A percentile compares a stretch with the other conserved stretches of the same genome.
phyloP scores from a whole-genome alignment of 2,888 invertebrate genomes.

The Hermaeophaga mercurialis region DNA sequence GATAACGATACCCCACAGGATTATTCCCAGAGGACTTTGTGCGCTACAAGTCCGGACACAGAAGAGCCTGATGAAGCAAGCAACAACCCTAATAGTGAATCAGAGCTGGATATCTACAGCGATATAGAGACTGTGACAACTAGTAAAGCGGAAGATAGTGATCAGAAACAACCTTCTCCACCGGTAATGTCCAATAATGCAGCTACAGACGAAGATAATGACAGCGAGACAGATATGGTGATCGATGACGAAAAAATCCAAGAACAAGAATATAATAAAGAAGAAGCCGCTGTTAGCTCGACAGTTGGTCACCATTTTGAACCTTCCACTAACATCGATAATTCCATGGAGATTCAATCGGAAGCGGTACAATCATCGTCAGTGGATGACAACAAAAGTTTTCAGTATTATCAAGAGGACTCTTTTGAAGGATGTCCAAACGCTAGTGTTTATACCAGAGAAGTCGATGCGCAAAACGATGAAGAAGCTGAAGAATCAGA shows the following conservation, averaged over 20 bases:
- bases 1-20: conserved; percentile 46
- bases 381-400: conserved; percentile 31
- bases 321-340: background rate
- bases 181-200: conserved; percentile 32
- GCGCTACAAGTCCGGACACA: conserved; percentile 43
- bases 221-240: conserved; percentile 63
- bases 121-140: conserved; percentile 61
- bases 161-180: conserved; percentile 29
- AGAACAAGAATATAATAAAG: conserved; percentile 41
- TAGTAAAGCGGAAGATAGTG: conserved; percentile 50
- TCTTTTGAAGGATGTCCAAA: conserved; percentile 72
- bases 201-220: conserved; percentile 58
- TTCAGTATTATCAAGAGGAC: conserved; percentile 34
- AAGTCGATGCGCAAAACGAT: conserved; percentile 59
- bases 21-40: conserved; percentile 47
- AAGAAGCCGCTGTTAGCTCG: conserved; percentile 45
- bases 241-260: conserved; percentile 59
- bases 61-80: conserved; percentile 37
- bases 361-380: conserved; percentile 48
- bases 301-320: conserved; percentile 36
- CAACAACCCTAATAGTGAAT: conserved; percentile 50
- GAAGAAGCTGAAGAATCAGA: conserved; percentile 62
- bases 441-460: conserved; percentile 81
- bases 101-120: conserved; percentile 67
- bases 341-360: conserved; percentile 44